phyloP scores from a whole-genome alignment of 1,140 invertebrate genomes.

The Drosophila prosaltans region DNA sequence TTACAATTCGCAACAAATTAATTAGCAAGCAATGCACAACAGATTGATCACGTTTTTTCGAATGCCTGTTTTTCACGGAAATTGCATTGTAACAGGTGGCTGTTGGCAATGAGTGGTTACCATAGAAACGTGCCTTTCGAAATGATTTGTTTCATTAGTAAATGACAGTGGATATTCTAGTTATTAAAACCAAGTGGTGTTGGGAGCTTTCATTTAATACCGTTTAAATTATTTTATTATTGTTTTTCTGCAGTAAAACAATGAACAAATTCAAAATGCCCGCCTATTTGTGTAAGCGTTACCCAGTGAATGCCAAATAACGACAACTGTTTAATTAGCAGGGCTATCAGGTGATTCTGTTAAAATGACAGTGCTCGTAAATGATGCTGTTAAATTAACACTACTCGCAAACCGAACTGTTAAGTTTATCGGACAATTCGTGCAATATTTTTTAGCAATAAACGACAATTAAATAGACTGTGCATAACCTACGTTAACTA shows the following conservation, averaged over 20 bases:
- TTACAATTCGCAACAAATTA: slow-evolving; percentile 60
- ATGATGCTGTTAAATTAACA: neutral
- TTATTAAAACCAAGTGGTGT: neutral
- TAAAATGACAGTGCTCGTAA: slow-evolving; percentile 3
- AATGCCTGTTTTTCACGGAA: slow-evolving; percentile 12
- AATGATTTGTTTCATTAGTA: slow-evolving; percentile 8
- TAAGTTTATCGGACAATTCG: neutral
- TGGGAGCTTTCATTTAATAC: neutral
- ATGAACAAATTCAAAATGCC: slow-evolving; percentile 5
- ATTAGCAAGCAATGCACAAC: slow-evolving; percentile 51
- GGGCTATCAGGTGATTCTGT: neutral
- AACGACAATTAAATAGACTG: neutral
- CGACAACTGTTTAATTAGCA: neutral
- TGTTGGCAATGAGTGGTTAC: slow-evolving; percentile 11
- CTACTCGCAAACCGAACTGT: too few species aligned
- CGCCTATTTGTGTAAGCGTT: slow-evolving; percentile 8
- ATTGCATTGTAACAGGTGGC: neutral
- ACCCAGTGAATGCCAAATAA: neutral
- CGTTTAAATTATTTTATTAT: neutral
- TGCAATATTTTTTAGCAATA: slow-evolving; percentile 31
- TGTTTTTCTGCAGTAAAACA: neutral
- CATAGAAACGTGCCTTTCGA: slow-evolving; percentile 1
- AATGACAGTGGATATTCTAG: neutral
- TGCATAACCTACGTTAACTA: neutral
- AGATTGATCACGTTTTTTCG: slow-evolving; percentile 50